Conservation (phyloP, 2,888 invertebrate species). For the Agrochola litura region DNA sequence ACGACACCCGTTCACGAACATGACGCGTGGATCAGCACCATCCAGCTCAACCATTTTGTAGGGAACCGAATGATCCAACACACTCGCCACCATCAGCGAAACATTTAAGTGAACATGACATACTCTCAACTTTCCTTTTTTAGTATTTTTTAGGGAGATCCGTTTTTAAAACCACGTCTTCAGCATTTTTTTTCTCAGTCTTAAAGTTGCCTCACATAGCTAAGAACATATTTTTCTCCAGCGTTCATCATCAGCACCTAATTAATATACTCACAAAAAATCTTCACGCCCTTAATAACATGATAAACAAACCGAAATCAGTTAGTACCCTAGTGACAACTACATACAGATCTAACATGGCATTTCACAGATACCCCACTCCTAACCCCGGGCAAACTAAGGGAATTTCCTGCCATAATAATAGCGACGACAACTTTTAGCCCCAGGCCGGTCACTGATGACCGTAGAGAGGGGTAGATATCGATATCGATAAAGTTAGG, state of each 20-base stretch:
- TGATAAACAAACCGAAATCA: background rate
- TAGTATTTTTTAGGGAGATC: background rate
- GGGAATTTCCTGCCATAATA: constrained; percentile 48
- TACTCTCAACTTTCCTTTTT: too few relatives aligned
- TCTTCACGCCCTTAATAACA: background rate
- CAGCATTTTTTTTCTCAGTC: background rate
- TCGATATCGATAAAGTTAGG: constrained; percentile 49
- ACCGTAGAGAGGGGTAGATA: constrained; percentile 51
- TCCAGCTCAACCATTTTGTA: too few relatives aligned
- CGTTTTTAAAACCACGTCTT: background rate
- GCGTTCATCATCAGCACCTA: background rate
- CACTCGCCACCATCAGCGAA: too few relatives aligned
- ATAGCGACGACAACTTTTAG: constrained; percentile 55
- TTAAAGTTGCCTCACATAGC: background rate
- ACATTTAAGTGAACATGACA: too few relatives aligned
- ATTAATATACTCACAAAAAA: background rate
- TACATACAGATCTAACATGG: constrained; percentile 18
- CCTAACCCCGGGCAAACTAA: constrained; percentile 26
- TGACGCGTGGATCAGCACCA: too few relatives aligned
- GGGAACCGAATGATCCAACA: too few relatives aligned
- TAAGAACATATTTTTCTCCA: background rate
- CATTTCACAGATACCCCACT: constrained; percentile 27
- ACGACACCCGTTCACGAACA: too few relatives aligned
- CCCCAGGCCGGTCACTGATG: constrained; percentile 58
- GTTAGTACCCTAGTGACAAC: constrained; percentile 8